Base-by-base conservation (phyloP, 2,888 invertebrate species). In the Tanypteryx hageni region DNA sequence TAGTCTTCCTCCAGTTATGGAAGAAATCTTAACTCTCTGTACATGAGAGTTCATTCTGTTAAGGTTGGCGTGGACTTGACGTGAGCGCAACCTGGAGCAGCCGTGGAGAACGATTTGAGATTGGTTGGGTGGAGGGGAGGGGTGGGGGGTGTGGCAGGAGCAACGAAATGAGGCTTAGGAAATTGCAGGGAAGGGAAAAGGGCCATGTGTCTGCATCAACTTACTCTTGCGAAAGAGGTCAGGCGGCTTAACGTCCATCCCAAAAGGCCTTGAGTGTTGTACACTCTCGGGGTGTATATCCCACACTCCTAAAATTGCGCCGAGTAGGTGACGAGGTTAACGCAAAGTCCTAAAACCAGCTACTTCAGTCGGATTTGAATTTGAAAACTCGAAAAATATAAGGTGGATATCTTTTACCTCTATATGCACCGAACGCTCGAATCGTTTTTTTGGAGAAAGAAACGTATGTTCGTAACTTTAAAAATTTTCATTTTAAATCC, bases 171-270 rank as follows among this genome's bases (percentile, higher is more conserved):
- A 27, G 85, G 59, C 9, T 85, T 58, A 22, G 84, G 84, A 57
- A 58, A 85, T 57, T 22, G 59, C 22, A 18, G 31, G 27, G 86
- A 16, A 18, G 31, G 27, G 86, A 61, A 56, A 44, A 61, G 31
- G 86, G 59, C 61, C 61, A 86, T 31, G 61, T 61, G 59, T 27
- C 86, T 59, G 86, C 61, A 86, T 86, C 86, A 57, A 84, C 84
- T 84, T 57, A 86, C 61, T 61, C 59, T 14, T 59, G 27, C 59
- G 59, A 86, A 86, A 86, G 86, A 86, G 86, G 86, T 86, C 86
- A 86, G 61, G 31, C 86, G 86, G 61, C 61, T 86, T 86, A 59
- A 27, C 76, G 68, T 68, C 68, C 68, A 18, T 76, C 22, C 76
- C 31, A 31, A 61, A 61, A 86, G 58, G 61, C 61, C 61, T 22